Evolutionary conservation across 2,113 vertebrate species (phyloP).

Genomic region (Hippocampus mohnikei): DNA sequence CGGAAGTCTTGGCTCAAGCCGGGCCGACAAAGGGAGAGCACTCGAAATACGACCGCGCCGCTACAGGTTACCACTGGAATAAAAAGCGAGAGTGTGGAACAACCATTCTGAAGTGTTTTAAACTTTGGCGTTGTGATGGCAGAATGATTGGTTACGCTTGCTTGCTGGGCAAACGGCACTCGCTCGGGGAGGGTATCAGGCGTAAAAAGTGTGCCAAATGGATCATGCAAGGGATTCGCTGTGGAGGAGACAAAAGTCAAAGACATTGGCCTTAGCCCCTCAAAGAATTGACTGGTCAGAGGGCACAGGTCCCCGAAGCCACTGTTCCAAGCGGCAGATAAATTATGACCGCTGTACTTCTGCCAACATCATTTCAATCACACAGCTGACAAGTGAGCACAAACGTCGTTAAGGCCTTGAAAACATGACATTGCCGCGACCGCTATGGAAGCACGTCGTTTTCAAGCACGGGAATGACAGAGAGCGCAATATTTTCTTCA

Average conservation of each 20-base stretch:
- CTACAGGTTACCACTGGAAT: conserved; percentile 33
- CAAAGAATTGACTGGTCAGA: conserved; percentile 49
- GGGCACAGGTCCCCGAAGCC: conserved; percentile 22
- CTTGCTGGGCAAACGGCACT: background rate
- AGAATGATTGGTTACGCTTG: conserved; percentile 40
- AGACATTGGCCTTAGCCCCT: background rate
- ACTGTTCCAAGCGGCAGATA: conserved; percentile 1
- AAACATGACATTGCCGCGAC: conserved; percentile 14
- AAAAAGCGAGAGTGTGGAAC: conserved; percentile 31
- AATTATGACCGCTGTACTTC: conserved; percentile 1
- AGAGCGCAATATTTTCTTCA: conserved; percentile 28
- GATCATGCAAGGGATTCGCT: background rate
- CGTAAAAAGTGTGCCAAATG: background rate
- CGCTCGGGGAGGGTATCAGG: background rate
- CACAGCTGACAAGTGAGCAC: conserved; percentile 11
- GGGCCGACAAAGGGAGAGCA: conserved; percentile 32
- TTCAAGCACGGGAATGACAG: conserved; percentile 19
- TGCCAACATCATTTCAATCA: background rate
- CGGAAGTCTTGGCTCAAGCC: conserved; percentile 20
- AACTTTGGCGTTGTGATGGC: conserved; percentile 37
- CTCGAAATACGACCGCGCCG: conserved; percentile 46
- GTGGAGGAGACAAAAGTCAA: background rate
- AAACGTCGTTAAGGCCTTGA: conserved; percentile 6
- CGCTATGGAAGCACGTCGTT: conserved; percentile 8
- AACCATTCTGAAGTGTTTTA: conserved; percentile 25